A percentile compares a stretch with the other conserved stretches of the same genome.
Evolutionary conservation across 2,797 vertebrate genomes (phyloP).

Genomic region (Sebastes paucispinis): DNA sequence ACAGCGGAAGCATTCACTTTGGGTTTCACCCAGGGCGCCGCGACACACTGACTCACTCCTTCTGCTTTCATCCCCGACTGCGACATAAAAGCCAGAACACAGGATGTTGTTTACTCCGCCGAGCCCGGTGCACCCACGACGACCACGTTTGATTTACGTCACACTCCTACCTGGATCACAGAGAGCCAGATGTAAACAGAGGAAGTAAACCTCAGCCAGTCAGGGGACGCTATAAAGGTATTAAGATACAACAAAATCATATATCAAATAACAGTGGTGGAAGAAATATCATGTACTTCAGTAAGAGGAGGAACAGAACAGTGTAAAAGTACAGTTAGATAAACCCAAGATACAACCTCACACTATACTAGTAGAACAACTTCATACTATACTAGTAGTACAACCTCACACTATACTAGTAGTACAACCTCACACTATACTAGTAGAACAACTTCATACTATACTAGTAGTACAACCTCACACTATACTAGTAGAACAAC

Average conservation of each 20-base stretch:
- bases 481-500: no score
- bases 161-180: background rate
- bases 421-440: no score
- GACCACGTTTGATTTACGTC: conserved; percentile 11
- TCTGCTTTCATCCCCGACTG: background rate
- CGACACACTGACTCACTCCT: conserved; percentile 29
- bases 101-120: conserved; percentile 18
- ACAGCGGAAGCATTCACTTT: conserved; percentile 20
- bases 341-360: background rate
- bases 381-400: no score
- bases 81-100: conserved; percentile 16
- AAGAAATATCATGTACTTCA: no score
- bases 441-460: no score
- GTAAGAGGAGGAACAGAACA: background rate
- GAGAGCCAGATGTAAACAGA: background rate
- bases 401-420: no score
- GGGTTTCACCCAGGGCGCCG: conserved; percentile 29
- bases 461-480: no score
- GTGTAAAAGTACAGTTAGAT: background rate
- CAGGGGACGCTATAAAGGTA: background rate
- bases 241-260: background rate
- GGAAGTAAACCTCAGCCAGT: background rate
- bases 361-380: no score
- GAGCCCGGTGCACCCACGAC: background rate
- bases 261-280: background rate